Conservation (phyloP, 1,140 invertebrate species). For the Stegodyphus dumicola region DNA sequence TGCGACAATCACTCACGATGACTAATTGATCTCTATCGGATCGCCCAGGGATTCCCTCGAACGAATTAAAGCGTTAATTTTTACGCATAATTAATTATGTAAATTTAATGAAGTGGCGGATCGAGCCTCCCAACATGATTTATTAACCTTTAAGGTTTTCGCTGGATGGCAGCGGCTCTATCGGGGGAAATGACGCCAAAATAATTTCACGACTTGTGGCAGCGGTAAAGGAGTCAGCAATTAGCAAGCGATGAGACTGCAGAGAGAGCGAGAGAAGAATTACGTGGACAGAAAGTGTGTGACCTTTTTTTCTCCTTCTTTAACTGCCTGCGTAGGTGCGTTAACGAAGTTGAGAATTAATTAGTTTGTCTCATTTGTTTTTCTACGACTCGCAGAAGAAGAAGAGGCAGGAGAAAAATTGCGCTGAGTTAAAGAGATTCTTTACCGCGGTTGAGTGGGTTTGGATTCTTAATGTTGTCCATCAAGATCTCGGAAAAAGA, state of each 20-base stretch:
- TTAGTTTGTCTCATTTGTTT: slow-evolving; percentile 13
- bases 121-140: slow-evolving; percentile 42
- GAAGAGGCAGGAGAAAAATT: slow-evolving; percentile 1
- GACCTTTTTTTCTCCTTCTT: neutral
- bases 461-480: too few species aligned
- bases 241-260: slow-evolving; percentile 42
- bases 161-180: slow-evolving; percentile 4
- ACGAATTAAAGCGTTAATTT: slow-evolving; percentile 60
- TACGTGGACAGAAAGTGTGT: neutral
- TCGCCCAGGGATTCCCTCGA: slow-evolving; percentile 28
- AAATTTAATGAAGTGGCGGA: slow-evolving; percentile 59
- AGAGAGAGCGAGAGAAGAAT: neutral
- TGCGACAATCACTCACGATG: slow-evolving; percentile 50
- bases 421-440: neutral
- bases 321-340: neutral
- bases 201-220: slow-evolving; percentile 44
- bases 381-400: neutral
- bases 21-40: slow-evolving; percentile 60
- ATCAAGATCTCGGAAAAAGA: too few species aligned
- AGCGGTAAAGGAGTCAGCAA: slow-evolving; percentile 43
- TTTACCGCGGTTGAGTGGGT: neutral
- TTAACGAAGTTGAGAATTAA: slow-evolving; percentile 16
- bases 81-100: slow-evolving; percentile 61
- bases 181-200: slow-evolving; percentile 53
- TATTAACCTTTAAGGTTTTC: slow-evolving; percentile 59